Conservation (phyloP, 1,140 invertebrate genomes). For the Philopotamus ludificatus region DNA sequence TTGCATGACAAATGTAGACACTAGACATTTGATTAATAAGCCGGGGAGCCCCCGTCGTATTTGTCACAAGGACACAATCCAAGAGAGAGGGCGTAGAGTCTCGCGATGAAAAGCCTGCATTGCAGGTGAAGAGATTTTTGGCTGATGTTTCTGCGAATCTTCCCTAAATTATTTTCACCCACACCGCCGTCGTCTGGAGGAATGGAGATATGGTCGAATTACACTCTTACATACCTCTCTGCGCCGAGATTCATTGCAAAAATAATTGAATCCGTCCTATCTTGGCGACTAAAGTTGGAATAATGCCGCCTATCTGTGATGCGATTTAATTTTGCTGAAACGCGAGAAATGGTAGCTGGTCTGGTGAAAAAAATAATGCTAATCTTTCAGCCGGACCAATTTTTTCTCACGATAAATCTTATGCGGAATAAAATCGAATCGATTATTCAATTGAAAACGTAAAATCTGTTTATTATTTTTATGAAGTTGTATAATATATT, state of each 20-base stretch:
- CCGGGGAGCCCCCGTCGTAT: conserved; percentile 13
- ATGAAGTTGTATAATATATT: no score
- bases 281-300: neutral
- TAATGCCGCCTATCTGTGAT: neutral
- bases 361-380: no score
- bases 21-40: conserved; percentile 12
- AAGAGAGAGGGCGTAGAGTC: no score
- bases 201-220: conserved; percentile 18
- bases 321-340: no score
- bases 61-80: conserved; percentile 20
- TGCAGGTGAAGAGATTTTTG: conserved; percentile 38
- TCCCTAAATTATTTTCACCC: conserved; percentile 35
- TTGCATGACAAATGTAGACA: neutral
- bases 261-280: conserved; percentile 26
- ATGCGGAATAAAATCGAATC: no score
- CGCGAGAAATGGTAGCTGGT: no score
- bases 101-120: conserved; percentile 27
- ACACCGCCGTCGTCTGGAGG: conserved; percentile 18
- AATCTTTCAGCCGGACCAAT: no score
- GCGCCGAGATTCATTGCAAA: conserved; percentile 28
- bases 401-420: no score
- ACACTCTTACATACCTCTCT: conserved; percentile 32
- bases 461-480: no score
- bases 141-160: conserved; percentile 21
- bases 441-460: no score